phyloP scores from a whole-genome alignment of 2,888 invertebrate species.

The Carterocephalus palaemon region DNA sequence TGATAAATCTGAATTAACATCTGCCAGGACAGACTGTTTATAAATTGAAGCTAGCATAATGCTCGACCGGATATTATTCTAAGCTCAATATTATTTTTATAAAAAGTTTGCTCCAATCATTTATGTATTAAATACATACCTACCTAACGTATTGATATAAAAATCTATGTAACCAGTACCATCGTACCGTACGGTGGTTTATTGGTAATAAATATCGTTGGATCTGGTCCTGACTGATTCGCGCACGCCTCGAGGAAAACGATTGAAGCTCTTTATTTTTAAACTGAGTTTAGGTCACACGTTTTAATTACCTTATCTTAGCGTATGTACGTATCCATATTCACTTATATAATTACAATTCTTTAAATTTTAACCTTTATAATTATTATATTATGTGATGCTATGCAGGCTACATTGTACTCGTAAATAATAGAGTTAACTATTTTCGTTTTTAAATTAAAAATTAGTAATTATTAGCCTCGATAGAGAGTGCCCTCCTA shows the following conservation, averaged over 20 bases:
- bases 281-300: slow-evolving; percentile 52
- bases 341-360: background rate
- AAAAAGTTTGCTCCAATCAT: slow-evolving; percentile 40
- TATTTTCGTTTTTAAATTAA: slow-evolving; percentile 1
- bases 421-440: too few relatives aligned
- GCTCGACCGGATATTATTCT: slow-evolving; percentile 65
- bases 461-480: slow-evolving; percentile 29
- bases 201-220: slow-evolving; percentile 68
- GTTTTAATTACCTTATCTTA: slow-evolving; percentile 35
- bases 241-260: slow-evolving; percentile 41
- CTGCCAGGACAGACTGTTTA: slow-evolving; percentile 58
- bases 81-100: slow-evolving; percentile 50
- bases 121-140: slow-evolving; percentile 46
- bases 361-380: background rate
- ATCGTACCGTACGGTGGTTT: slow-evolving; percentile 51
- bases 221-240: slow-evolving; percentile 53
- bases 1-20: slow-evolving; percentile 54
- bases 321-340: slow-evolving; percentile 2
- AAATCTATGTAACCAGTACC: slow-evolving; percentile 46
- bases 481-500: slow-evolving; percentile 43
- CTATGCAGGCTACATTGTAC: too few relatives aligned
- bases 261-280: slow-evolving; percentile 54
- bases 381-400: too few relatives aligned
- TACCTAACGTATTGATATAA: slow-evolving; percentile 39
- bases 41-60: slow-evolving; percentile 54